phyloP scores from a whole-genome alignment of 30 jellyfish, hydroid and myxozoan genomes.

The Chrysaora quinquecirrha region DNA sequence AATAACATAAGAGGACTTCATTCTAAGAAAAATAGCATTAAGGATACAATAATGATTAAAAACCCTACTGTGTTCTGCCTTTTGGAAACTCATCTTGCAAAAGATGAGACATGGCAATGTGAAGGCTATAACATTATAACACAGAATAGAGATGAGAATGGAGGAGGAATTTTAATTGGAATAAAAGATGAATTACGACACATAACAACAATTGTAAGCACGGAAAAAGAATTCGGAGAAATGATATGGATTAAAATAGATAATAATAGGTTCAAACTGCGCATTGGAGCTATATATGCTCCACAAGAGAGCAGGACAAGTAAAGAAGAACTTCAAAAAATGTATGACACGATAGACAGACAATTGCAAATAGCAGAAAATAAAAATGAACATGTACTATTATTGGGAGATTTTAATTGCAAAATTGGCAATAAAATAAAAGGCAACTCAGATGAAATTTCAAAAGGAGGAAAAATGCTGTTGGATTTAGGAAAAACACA shows the following conservation, averaged over 20 bases:
- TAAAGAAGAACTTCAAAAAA: too few species aligned
- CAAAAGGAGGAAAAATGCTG: slow-evolving; percentile 35
- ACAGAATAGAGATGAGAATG: background rate
- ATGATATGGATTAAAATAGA: background rate
- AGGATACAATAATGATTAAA: background rate
- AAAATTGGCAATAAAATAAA: background rate
- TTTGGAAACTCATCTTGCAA: background rate
- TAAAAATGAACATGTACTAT: background rate
- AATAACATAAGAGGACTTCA: background rate
- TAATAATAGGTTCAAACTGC: background rate
- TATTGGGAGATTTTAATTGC: background rate
- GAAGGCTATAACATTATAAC: background rate
- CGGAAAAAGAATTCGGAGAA: background rate
- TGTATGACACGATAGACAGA: slow-evolving; percentile 2
- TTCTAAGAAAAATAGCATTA: background rate
- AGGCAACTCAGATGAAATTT: background rate
- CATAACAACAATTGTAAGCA: background rate
- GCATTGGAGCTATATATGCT: background rate
- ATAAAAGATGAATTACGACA: background rate
- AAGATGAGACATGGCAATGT: background rate
- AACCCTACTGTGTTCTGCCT: background rate
- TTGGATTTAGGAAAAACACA: slow-evolving; percentile 16
- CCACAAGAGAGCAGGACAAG: too few species aligned
- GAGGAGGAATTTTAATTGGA: background rate
- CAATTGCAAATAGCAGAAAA: background rate